Base-by-base conservation (phyloP, 2,888 invertebrate species). In the Drosophila niveifrons region DNA sequence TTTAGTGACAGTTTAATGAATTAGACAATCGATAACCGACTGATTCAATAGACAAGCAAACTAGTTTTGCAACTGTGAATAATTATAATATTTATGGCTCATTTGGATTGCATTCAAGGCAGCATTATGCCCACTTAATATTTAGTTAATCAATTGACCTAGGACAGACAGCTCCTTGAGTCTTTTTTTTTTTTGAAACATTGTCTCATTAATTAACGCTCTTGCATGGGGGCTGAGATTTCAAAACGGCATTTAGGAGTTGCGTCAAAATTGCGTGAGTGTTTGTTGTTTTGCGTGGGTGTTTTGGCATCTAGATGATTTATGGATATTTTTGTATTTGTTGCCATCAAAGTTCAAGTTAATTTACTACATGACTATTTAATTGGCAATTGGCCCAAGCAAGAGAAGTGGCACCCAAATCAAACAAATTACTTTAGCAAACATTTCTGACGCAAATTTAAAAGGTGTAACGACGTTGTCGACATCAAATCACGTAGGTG, bases 381-480 rank as follows among this genome's bases (percentile, higher is more conserved):
- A 82, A 85, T 85, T 82, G 70, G 57, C 82, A 64, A 47, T 78
- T 23, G 23, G 61, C 55, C 57, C 61, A 66, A 0, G 23, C 23
- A 74, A 51, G 15, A 11, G 39, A 58, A 61, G 74, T 78, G 75
- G 78, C 75, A 74, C 75, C 56, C 52, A 71, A 66, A 61, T 44
- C 23, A 28, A 50, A 57, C 67, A 67, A 65, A 72, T 75, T 68
- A 72, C 61, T 59, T 65, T 18, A 53, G 66, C 51, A 70, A 75
- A 66, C 61, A 66, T 53, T 56, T 69, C 53, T 76, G 55, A 74
- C 66, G 71, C 17, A 44, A 46, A 70, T 34, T 61, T 29, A 61
- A 73, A 34, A 72, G 78, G 78, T 78, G 75, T 59, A 72, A 72
- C 73, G 43, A 6, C 23, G 39, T 58, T 71, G 50, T 51, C 43